Evolutionary conservation across 2,888 invertebrate genomes (phyloP), one percentile per base, ranked within the genome.

Genomic region (Microchrysa polita): DNA sequence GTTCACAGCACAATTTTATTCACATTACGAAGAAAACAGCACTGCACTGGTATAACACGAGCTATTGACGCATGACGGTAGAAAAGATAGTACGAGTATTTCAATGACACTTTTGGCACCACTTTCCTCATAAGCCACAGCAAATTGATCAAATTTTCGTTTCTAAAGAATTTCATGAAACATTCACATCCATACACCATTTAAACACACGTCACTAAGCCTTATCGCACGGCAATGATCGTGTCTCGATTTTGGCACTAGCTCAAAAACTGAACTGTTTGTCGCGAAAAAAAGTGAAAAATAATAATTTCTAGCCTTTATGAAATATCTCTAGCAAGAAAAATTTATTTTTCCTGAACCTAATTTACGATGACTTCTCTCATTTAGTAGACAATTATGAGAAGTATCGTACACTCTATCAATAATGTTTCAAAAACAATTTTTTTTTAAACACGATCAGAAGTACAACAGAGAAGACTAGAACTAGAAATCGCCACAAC

Each of bases 231-330:
- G 40, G 20, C 42, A 40, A 69, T 22, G 69, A 69, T 57, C 69
- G 69, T 55, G 53, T 55, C 20, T 69, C 63, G 61, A 16, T 67
- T 72, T 59, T 75, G 75, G 75, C 75, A 67, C 42, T 23, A 2
- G 27, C 34, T 72, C 75, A 75, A 75, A 72, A 34, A 55, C 42
- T 61, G 71, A 69, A n/a, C n/a, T 73, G 71, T 72, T 73, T 75
- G 75, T 73, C n/a, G n/a, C 73, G 53, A 72, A 65, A 53, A 53
- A 20, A 9, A n/a, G n/a, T 16, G 22, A 55, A 55, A 55, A 23
- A 5, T 2, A 34, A n/a, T 5, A 55, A 65, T 48, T 48, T 34
- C 20, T 65, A 7, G 65, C 20, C 22, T 65, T 44, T 34, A 55
- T 20, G 16, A 59, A 61, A 34, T 61, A 40, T 34, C 59, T 61